Percentiles rank a stretch among this genome's conserved stretches.
Conservation (phyloP, 2,113 vertebrate species). For the Halichoeres trimaculatus region DNA sequence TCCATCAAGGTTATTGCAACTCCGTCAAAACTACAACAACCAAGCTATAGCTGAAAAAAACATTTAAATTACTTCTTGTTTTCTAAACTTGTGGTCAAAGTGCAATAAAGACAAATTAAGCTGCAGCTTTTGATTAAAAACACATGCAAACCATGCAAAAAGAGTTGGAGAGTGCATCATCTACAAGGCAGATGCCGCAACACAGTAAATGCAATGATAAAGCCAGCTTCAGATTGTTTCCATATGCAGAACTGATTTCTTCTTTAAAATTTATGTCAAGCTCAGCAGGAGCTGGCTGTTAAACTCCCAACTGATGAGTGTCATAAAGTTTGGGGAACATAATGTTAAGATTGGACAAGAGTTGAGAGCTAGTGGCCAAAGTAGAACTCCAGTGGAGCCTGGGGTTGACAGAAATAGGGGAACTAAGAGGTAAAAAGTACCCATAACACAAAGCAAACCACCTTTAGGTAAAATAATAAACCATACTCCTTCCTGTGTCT, state of each 20-base stretch:
- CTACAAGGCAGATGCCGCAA: slow-evolving; percentile 6
- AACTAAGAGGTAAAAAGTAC: slow-evolving; percentile 15
- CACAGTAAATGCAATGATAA: slow-evolving; percentile 11
- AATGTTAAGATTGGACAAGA: slow-evolving; percentile 26
- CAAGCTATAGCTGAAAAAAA: not conserved
- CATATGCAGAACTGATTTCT: slow-evolving; percentile 7
- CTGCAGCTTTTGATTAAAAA: slow-evolving; percentile 3
- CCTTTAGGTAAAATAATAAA: slow-evolving; percentile 4
- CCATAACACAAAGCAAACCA: slow-evolving; percentile 5
- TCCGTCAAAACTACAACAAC: slow-evolving; percentile 4
- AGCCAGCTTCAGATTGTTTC: slow-evolving; percentile 17
- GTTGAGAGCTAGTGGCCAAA: not conserved
- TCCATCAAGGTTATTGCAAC: not conserved
- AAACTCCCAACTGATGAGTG: slow-evolving; percentile 23
- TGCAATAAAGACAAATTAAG: no score
- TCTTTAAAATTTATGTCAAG: slow-evolving; percentile 20
- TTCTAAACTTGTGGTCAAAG: not conserved
- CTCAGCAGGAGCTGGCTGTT: slow-evolving; percentile 25
- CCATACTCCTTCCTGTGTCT: not conserved
- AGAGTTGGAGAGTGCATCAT: not conserved
- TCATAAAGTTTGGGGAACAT: slow-evolving; percentile 28
- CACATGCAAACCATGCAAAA: no score
- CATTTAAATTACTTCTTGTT: not conserved
- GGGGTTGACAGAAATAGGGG: not conserved
- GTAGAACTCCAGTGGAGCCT: not conserved